phyloP scores from a whole-genome alignment of 2,797 vertebrate genomes.

The Otus scops region DNA sequence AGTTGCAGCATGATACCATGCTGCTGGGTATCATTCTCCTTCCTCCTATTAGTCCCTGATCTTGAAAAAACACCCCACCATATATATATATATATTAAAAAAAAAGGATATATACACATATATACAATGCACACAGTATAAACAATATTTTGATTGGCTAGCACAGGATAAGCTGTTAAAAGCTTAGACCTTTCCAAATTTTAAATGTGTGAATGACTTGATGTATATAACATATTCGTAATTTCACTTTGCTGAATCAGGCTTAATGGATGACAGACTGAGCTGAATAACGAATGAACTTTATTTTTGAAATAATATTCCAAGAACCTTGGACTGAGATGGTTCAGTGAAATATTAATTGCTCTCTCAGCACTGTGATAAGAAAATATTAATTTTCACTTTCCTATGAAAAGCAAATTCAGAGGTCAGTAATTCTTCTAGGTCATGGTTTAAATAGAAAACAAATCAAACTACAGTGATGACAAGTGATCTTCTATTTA shows the following conservation, averaged over 20 bases:
- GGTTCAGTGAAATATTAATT: neutral
- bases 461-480: neutral
- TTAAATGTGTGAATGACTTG: neutral
- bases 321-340: neutral
- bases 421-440: neutral
- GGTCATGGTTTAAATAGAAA: slow-evolving; percentile 21
- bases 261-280: neutral
- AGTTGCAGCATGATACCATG: neutral
- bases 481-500: neutral
- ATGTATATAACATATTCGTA: neutral
- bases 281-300: neutral
- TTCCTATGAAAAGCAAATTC: neutral
- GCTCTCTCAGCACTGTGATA: neutral
- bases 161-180: neutral
- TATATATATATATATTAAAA: neutral
- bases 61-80: neutral
- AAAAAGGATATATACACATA: neutral
- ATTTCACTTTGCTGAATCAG: neutral
- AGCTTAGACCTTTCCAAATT: neutral
- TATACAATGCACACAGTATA: neutral
- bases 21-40: neutral
- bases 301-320: neutral
- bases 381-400: neutral
- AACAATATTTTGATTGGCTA: neutral
- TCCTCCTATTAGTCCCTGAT: neutral